These are phyloP conservation scores for Pangasius mekongensis DNA, from an alignment of 2,797 vertebrate species.

Conservation along the genomic window DNA sequence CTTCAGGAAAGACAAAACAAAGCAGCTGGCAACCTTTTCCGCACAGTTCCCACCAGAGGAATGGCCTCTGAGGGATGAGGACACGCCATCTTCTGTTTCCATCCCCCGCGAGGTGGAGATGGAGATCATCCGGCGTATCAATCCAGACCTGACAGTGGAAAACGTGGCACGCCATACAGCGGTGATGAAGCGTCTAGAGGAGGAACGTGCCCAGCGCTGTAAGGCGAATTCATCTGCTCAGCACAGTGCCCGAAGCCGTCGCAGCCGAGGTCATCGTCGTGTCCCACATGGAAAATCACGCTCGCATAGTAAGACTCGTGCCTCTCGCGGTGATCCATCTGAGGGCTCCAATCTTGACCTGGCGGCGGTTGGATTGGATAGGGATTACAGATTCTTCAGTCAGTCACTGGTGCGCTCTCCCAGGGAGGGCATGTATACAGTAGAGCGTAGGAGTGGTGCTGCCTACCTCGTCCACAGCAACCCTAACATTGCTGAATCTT, in stretches of 20 bases:
- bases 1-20: slow-evolving; percentile 99
- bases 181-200: slow-evolving; percentile 98
- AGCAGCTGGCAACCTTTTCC: slow-evolving; percentile 96
- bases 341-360: slow-evolving; percentile 93
- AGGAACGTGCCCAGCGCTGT: slow-evolving; percentile 93
- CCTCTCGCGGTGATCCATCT: slow-evolving; percentile 92
- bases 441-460: slow-evolving; percentile 85
- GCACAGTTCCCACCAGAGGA: slow-evolving; percentile 98
- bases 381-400: slow-evolving; percentile 94
- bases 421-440: slow-evolving; percentile 92
- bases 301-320: slow-evolving; percentile 95
- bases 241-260: slow-evolving; percentile 92
- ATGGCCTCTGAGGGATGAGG: slow-evolving; percentile 96
- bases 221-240: slow-evolving; percentile 92
- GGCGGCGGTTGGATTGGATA: slow-evolving; percentile 79
- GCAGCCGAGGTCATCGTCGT: slow-evolving; percentile 91
- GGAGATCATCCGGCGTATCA: slow-evolving; percentile 98
- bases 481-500: slow-evolving; percentile 91
- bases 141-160: slow-evolving; percentile 97
- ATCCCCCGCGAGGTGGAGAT: slow-evolving; percentile 98
- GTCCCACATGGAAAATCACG: slow-evolving; percentile 92
- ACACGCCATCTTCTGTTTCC: slow-evolving; percentile 84
- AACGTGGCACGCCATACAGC: slow-evolving; percentile 98
- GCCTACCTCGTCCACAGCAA: slow-evolving; percentile 94
- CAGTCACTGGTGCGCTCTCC: slow-evolving; percentile 92